Evolutionary conservation across 2,113 vertebrate species (phyloP).

Genomic region (Oreocharis arfaki): DNA sequence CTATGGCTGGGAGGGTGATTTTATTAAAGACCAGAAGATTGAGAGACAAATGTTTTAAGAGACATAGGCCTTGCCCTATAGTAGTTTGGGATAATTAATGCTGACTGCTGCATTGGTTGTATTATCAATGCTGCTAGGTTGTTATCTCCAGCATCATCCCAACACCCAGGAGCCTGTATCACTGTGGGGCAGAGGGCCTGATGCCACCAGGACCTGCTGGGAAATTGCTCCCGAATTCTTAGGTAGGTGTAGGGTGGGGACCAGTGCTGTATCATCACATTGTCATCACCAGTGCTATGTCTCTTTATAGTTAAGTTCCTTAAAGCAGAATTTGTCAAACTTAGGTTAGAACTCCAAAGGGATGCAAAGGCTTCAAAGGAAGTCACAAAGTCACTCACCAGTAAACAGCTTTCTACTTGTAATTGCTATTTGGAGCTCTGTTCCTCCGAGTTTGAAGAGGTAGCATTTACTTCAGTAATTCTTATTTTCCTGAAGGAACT

Average conservation of each 20-base stretch:
- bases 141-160: slow-evolving; percentile 31
- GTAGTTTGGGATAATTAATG: slow-evolving; percentile 35
- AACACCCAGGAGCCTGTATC: not conserved
- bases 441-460: slow-evolving; percentile 20
- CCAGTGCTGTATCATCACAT: not conserved
- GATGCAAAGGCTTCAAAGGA: slow-evolving; percentile 33
- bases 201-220: slow-evolving; percentile 15
- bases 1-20: slow-evolving; percentile 27
- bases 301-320: slow-evolving; percentile 13
- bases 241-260: slow-evolving; percentile 25
- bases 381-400: slow-evolving; percentile 3
- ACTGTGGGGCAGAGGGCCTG: slow-evolving; percentile 34
- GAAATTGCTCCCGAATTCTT: not conserved
- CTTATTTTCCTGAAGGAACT: slow-evolving; percentile 11
- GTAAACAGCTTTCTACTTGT: slow-evolving; percentile 28
- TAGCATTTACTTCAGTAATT: slow-evolving; percentile 7
- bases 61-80: not conserved
- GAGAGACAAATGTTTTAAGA: slow-evolving; percentile 35
- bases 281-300: not conserved
- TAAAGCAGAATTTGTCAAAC: slow-evolving; percentile 29
- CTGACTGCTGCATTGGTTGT: slow-evolving; percentile 32
- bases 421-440: not conserved
- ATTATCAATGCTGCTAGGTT: not conserved
- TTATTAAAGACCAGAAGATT: slow-evolving; percentile 47
- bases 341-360: slow-evolving; percentile 10